Evolutionary conservation across 2,888 invertebrate species (phyloP).

Genomic region (Pristionchus maxplancki): DNA sequence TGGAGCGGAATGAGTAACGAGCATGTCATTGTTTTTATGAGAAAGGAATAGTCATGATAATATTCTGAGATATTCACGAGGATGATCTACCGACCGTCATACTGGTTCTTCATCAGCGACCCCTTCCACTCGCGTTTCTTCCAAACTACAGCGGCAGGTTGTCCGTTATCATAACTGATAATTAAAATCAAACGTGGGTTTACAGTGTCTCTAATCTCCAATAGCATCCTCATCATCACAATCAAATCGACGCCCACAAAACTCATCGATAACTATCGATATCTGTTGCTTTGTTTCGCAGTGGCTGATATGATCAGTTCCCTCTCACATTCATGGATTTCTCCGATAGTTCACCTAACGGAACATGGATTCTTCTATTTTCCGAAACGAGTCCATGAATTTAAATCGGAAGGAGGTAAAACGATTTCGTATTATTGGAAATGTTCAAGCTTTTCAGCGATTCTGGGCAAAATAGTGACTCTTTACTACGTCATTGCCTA

Average conservation of each 20-base stretch:
- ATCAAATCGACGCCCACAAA: neutral
- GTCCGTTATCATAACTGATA: too few species aligned
- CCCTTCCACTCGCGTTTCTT: slow-evolving; percentile 14
- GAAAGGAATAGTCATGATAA: too few species aligned
- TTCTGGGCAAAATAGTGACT: neutral
- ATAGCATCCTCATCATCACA: neutral
- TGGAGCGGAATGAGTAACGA: too few species aligned
- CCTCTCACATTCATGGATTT: neutral
- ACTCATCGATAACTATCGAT: neutral
- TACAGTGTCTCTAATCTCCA: neutral
- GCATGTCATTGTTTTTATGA: too few species aligned
- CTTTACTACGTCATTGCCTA: neutral
- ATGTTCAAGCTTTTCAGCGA: neutral
- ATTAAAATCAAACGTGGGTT: too few species aligned
- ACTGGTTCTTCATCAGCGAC: neutral
- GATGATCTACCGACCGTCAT: neutral
- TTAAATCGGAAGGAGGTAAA: neutral
- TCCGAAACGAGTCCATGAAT: neutral
- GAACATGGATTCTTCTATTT: slow-evolving; percentile 4
- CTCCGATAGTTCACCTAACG: neutral
- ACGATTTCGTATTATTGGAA: neutral
- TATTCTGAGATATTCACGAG: too few species aligned
- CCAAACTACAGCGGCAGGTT: neutral
- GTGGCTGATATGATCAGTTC: slow-evolving; percentile 11
- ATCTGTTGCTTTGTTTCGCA: neutral